phyloP scores from a whole-genome alignment of 2,888 invertebrate genomes.

The Troilus luridus region DNA sequence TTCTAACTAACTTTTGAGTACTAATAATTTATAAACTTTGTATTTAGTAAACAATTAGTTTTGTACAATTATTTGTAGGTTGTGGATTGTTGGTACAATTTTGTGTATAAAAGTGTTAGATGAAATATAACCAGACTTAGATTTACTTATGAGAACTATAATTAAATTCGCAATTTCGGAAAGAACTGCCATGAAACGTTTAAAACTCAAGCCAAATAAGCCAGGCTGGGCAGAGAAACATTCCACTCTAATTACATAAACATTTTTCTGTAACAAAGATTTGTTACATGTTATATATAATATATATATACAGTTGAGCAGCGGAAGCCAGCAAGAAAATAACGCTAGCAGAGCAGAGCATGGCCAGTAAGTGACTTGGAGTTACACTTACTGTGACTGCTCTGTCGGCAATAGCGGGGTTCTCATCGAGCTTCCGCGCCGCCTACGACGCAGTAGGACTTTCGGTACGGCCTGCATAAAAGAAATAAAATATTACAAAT shows the following conservation, averaged over 20 bases:
- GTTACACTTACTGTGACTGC: slow-evolving; percentile 32
- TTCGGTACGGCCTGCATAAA: neutral
- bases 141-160: too few species aligned
- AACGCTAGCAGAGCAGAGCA: slow-evolving; percentile 26
- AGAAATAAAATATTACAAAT: slow-evolving; percentile 4
- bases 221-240: neutral
- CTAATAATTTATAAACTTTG: too few species aligned
- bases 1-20: too few species aligned
- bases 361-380: slow-evolving; percentile 22
- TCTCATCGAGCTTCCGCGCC: slow-evolving; percentile 5
- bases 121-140: too few species aligned
- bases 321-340: neutral
- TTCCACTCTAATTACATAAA: neutral
- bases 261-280: neutral
- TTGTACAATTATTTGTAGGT: too few species aligned
- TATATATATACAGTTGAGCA: neutral
- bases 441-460: neutral
- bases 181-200: neutral
- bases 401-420: slow-evolving; percentile 3
- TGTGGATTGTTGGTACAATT: too few species aligned
- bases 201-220: neutral
- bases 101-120: too few species aligned
- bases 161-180: too few species aligned
- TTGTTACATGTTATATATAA: neutral
- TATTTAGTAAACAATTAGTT: too few species aligned